Evolutionary conservation across 2,797 vertebrate genomes (phyloP).

Genomic region (Sitta carolinensis): DNA sequence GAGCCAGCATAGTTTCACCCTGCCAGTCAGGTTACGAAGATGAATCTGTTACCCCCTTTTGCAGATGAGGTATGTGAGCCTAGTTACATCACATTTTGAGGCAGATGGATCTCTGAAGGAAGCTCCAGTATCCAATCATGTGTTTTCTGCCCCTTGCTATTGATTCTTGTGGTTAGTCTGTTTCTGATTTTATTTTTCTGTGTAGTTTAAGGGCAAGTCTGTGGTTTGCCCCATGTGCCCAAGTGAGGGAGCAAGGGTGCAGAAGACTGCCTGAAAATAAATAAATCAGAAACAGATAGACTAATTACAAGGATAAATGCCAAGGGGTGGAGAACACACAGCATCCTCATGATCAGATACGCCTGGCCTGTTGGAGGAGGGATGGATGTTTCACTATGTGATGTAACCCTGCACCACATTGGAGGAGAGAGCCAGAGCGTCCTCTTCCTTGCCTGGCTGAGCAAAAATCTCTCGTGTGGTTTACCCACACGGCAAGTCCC

Average conservation of each 20-base stretch:
- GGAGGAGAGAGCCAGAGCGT: background rate
- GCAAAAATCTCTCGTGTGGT: background rate
- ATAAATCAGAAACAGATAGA: constrained; percentile 64
- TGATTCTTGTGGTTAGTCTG: constrained; percentile 65
- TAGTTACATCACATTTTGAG: constrained; percentile 15
- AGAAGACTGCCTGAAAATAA: constrained; percentile 50
- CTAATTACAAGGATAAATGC: constrained; percentile 23
- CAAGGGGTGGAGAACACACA: constrained; percentile 23
- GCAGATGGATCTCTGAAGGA: constrained; percentile 29
- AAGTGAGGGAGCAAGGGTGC: constrained; percentile 17
- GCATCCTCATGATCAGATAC: background rate
- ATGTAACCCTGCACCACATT: background rate
- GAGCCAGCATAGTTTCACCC: background rate
- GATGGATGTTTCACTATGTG: background rate
- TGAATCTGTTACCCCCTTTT: background rate
- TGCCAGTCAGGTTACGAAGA: background rate
- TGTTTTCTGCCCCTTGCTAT: constrained; percentile 37
- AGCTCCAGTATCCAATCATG: constrained; percentile 4
- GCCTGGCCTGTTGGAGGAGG: background rate
- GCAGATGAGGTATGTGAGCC: background rate
- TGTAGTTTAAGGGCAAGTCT: constrained; percentile 61
- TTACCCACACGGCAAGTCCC: background rate
- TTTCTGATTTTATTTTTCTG: constrained; percentile 67
- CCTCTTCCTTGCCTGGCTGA: background rate
- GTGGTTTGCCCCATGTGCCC: constrained; percentile 55